Evolutionary conservation across 2,113 vertebrate species (phyloP), one percentile per base, ranked within the genome.

Genomic region (Anguilla rostrata): DNA sequence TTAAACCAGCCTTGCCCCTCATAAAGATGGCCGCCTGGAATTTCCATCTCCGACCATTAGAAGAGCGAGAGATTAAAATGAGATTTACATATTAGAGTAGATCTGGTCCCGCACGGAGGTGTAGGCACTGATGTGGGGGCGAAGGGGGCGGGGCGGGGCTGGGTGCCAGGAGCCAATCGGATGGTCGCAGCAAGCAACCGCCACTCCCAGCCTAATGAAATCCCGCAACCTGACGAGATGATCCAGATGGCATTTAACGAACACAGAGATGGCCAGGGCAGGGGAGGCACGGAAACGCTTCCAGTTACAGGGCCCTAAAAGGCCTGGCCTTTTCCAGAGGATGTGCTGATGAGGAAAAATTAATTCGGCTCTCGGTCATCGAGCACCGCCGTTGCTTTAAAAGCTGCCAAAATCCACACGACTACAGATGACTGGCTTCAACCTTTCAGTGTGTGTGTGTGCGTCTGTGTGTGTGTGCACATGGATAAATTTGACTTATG

Each of bases 31-130:
- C 34, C 92, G 91, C 89, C 91, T 84, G 94, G 34, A 78, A 78
- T 95, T 94, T 93, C 94, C 93, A 94, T 94, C 93, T 93, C 90
- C 92, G 92, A 94, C 94, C 92, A 94, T 94, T 94, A 94, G 34
- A 34, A 89, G 90, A 89, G 89, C 90, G 56, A 83, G 89, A 92
- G 94, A 95, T 95, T 95, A 94, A 94, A 93, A 91, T 89, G 91
- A 93, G 39, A 94, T 95, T 95, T 95, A 89, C 94, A 95, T 94
- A 93, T 92, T 93, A 94, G 94, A 93, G 92, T 92, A 87, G 90
- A 90, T 86, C 87, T 82, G 53, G 86, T 71, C 39, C 56, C 43
- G 78, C 81, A 11, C 78, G 22, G 78, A 22, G 12, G 60, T 9
- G 20, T 26, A 66, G 39, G 78, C 34, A 39, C 49, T 46, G 46